Conservation (phyloP, 2,797 vertebrate genomes). For the Notolabrus celidotus region DNA sequence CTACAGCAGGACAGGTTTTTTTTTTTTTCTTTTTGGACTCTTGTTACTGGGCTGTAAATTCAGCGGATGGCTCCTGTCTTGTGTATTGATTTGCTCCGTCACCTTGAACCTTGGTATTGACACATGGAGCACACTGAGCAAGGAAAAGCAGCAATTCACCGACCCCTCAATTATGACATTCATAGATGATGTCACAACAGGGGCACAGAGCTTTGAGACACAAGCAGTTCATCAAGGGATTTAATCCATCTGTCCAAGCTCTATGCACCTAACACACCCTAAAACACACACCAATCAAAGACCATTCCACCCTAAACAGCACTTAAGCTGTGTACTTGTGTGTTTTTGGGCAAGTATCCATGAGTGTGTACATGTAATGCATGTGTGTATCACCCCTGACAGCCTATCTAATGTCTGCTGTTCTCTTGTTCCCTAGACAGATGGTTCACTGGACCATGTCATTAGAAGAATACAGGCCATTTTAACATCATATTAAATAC, state of each 20-base stretch:
- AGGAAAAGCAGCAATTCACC: slow-evolving; percentile 89
- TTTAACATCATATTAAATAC: slow-evolving; percentile 73
- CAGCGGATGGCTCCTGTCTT: slow-evolving; percentile 98
- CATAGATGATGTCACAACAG: slow-evolving; percentile 96
- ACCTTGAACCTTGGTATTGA: slow-evolving; percentile 99
- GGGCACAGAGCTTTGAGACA: slow-evolving; percentile 70
- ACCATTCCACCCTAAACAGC: slow-evolving; percentile 60
- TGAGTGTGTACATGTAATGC: slow-evolving; percentile 1
- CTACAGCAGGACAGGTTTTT: slow-evolving; percentile 84
- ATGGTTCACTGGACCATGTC: slow-evolving; percentile 77
- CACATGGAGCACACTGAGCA: slow-evolving; percentile 93
- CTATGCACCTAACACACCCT: slow-evolving; percentile 49
- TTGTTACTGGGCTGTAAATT: slow-evolving; percentile 99
- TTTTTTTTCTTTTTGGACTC: slow-evolving; percentile 90
- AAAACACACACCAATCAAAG: slow-evolving; percentile 58
- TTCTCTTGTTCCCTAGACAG: slow-evolving; percentile 73
- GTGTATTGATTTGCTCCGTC: slow-evolving; percentile 96
- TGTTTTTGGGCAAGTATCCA: slow-evolving; percentile 39
- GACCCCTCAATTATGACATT: slow-evolving; percentile 98
- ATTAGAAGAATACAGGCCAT: slow-evolving; percentile 75
- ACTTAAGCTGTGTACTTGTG: slow-evolving; percentile 67
- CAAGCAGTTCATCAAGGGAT: slow-evolving; percentile 57
- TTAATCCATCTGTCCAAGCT: slow-evolving; percentile 75
- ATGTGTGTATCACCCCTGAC: slow-evolving; percentile 60
- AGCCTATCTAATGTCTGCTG: slow-evolving; percentile 69